These are phyloP conservation scores for Rhyacichthys aspro DNA, from an alignment of 2,797 vertebrate genomes.

Conservation along the genomic window DNA sequence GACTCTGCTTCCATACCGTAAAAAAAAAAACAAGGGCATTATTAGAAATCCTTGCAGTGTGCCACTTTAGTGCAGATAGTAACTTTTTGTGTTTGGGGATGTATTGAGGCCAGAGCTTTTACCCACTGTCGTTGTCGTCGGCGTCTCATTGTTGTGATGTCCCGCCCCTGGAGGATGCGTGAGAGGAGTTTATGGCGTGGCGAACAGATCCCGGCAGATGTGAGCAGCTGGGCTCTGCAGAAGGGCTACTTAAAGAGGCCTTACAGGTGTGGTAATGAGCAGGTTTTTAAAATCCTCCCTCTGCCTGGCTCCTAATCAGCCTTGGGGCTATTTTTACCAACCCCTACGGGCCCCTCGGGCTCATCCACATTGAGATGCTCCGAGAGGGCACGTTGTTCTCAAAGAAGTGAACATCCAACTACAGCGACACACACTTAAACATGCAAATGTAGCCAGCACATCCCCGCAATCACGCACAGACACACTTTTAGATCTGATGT, in stretches of 20 bases:
- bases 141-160: slow-evolving; percentile 63
- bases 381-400: slow-evolving; percentile 66
- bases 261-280: slow-evolving; percentile 83
- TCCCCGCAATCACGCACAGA: slow-evolving; percentile 23
- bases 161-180: slow-evolving; percentile 67
- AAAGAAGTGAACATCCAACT: slow-evolving; percentile 39
- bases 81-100: slow-evolving; percentile 49
- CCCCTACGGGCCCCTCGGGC: slow-evolving; percentile 74
- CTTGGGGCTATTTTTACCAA: slow-evolving; percentile 81
- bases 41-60: slow-evolving; percentile 50
- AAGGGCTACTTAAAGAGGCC: slow-evolving; percentile 74
- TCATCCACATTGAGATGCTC: slow-evolving; percentile 73
- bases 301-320: slow-evolving; percentile 79
- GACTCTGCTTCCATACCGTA: slow-evolving; percentile 32
- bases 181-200: slow-evolving; percentile 61
- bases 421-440: slow-evolving; percentile 44
- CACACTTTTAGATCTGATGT: slow-evolving; percentile 34
- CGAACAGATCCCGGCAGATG: slow-evolving; percentile 75
- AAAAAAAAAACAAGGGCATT: slow-evolving; percentile 41
- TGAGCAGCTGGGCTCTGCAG: slow-evolving; percentile 75
- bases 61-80: slow-evolving; percentile 47
- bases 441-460: slow-evolving; percentile 44
- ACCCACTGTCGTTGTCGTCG: slow-evolving; percentile 43
- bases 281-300: slow-evolving; percentile 75
- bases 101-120: slow-evolving; percentile 71